phyloP scores from a whole-genome alignment of 2,888 invertebrate species.

The Caenorhabditis sp. region DNA sequence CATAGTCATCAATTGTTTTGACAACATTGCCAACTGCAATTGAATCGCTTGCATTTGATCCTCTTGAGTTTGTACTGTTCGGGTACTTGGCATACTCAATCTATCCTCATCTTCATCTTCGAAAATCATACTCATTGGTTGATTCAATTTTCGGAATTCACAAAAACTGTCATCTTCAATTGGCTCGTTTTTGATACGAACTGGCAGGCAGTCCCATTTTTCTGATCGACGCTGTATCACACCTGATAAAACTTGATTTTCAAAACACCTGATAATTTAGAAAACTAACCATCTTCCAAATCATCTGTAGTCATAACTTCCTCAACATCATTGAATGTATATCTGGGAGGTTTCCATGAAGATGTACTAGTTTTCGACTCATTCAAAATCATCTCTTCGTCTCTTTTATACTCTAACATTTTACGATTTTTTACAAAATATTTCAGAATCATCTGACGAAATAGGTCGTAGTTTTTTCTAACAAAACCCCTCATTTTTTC shows the following conservation, averaged over 20 bases:
- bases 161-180: slow-evolving; percentile 20
- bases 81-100: slow-evolving; percentile 41
- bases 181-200: slow-evolving; percentile 8
- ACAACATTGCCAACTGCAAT: slow-evolving; percentile 35
- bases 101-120: slow-evolving; percentile 39
- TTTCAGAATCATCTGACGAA: slow-evolving; percentile 15
- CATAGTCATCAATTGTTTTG: slow-evolving; percentile 29
- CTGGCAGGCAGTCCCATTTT: slow-evolving; percentile 25
- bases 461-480: slow-evolving; percentile 4
- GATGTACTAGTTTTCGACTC: not conserved
- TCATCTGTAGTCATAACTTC: slow-evolving; percentile 32
- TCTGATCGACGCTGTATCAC: slow-evolving; percentile 23
- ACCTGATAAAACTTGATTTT: slow-evolving; percentile 1
- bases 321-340: slow-evolving; percentile 33
- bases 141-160: slow-evolving; percentile 31
- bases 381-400: slow-evolving; percentile 28
- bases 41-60: slow-evolving; percentile 20
- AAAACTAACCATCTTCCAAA: slow-evolving; percentile 24
- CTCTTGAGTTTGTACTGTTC: slow-evolving; percentile 30
- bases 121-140: slow-evolving; percentile 33
- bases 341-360: slow-evolving; percentile 21
- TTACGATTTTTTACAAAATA: slow-evolving; percentile 21
- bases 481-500: slow-evolving; percentile 23
- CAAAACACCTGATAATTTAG: not conserved
- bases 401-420: slow-evolving; percentile 24